phyloP scores from a whole-genome alignment of 1,140 invertebrate species.

The Lordiphosa collinella region DNA sequence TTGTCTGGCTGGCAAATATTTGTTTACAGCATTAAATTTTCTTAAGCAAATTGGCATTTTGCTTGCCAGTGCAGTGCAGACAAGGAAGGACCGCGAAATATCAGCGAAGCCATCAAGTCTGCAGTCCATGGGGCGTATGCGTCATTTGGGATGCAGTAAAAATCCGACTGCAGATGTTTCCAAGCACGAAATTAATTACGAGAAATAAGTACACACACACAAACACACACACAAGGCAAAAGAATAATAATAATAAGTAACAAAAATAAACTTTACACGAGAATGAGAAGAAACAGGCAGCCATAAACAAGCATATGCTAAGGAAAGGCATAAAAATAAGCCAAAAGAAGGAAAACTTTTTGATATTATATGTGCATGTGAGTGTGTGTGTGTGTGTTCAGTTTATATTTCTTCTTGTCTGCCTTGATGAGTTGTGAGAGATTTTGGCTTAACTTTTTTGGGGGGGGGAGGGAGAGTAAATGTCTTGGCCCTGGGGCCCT shows the following conservation, averaged over 20 bases:
- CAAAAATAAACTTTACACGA: slow-evolving; percentile 72
- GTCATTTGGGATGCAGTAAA: slow-evolving; percentile 71
- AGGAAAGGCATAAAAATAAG: slow-evolving; percentile 69
- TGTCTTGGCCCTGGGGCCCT: too few species aligned
- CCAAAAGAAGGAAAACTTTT: slow-evolving; percentile 50
- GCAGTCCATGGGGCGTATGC: slow-evolving; percentile 55
- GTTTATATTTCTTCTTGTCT: slow-evolving; percentile 6
- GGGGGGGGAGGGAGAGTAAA: too few species aligned
- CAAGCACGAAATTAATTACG: slow-evolving; percentile 74
- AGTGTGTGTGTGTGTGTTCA: slow-evolving; percentile 14
- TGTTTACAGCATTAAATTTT: slow-evolving; percentile 52
- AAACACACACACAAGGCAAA: slow-evolving; percentile 10
- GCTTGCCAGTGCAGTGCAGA: slow-evolving; percentile 11
- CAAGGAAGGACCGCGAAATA: slow-evolving; percentile 9
- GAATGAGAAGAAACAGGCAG: slow-evolving; percentile 17
- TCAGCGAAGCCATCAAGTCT: slow-evolving; percentile 56
- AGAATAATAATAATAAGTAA: slow-evolving; percentile 71
- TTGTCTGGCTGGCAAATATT: slow-evolving; percentile 45
- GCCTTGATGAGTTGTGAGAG: slow-evolving; percentile 4
- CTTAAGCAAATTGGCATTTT: slow-evolving; percentile 55
- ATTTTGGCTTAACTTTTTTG: too few species aligned
- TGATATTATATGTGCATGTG: slow-evolving; percentile 54
- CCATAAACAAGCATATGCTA: slow-evolving; percentile 73
- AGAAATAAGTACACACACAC: slow-evolving; percentile 41
- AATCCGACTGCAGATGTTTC: slow-evolving; percentile 73